A percentile compares a stretch with the other conserved stretches of the same genome.
phyloP scores from a whole-genome alignment of 2,888 invertebrate genomes.

The Pteria penguin region DNA sequence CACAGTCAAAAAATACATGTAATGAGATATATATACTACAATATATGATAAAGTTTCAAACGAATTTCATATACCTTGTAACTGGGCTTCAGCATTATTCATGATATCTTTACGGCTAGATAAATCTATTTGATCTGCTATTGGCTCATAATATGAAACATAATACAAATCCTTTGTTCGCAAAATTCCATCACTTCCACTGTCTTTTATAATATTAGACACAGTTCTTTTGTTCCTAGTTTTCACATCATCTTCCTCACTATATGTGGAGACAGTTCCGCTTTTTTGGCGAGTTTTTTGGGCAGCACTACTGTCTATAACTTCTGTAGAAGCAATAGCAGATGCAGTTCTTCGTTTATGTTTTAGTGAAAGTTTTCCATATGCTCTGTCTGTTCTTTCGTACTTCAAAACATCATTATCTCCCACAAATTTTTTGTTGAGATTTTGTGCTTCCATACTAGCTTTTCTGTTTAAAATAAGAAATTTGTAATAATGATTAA shows the following conservation, averaged over 20 bases:
- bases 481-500: too few species aligned
- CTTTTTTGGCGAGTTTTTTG: conserved; percentile 14
- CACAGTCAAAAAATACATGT: too few species aligned
- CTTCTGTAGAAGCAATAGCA: not conserved
- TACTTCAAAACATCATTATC: not conserved
- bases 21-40: too few species aligned
- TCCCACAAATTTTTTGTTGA: conserved; percentile 44
- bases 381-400: not conserved
- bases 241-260: not conserved
- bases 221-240: conserved; percentile 12
- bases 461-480: conserved; percentile 68
- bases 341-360: not conserved
- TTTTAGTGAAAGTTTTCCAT: not conserved
- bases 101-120: conserved; percentile 48
- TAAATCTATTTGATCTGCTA: conserved; percentile 50
- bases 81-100: conserved; percentile 48
- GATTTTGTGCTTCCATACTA: conserved; percentile 45
- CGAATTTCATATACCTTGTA: conserved; percentile 59
- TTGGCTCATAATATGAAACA: conserved; percentile 63
- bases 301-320: not conserved
- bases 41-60: too few species aligned
- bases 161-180: conserved; percentile 66
- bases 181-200: conserved; percentile 51
- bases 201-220: conserved; percentile 27
- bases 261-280: conserved; percentile 3